These are phyloP conservation scores for Rhinoptilus africanus DNA, from an alignment of 2,113 vertebrate genomes.

Conservation along the genomic window DNA sequence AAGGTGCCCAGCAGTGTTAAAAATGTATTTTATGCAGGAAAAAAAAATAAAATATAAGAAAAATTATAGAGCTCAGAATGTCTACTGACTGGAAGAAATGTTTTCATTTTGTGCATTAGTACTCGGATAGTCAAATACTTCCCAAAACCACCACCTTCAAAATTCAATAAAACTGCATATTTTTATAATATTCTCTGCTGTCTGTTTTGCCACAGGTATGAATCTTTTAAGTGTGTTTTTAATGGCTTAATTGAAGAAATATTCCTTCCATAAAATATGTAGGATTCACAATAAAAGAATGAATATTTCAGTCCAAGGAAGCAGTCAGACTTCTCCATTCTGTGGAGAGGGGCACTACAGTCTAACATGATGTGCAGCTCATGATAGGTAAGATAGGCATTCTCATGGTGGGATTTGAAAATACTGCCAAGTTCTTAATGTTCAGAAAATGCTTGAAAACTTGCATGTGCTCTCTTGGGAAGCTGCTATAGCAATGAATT, in stretches of 20 bases:
- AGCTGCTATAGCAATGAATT: background rate
- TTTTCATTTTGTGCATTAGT: background rate
- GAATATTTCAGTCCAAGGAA: background rate
- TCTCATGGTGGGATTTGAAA: background rate
- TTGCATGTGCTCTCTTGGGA: constrained; percentile 11
- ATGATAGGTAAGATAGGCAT: background rate
- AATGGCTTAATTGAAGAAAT: background rate
- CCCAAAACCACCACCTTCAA: background rate
- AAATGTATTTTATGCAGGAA: background rate
- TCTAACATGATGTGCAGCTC: background rate
- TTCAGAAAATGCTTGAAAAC: constrained; percentile 18
- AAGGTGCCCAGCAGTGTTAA: background rate
- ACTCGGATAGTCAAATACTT: background rate
- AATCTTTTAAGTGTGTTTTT: background rate
- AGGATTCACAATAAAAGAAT: background rate
- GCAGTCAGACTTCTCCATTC: background rate
- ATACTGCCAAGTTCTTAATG: background rate
- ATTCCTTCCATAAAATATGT: background rate
- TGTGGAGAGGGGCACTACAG: background rate
- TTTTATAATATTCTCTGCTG: background rate
- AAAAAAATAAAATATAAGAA: background rate
- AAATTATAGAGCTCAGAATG: background rate
- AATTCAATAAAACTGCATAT: background rate
- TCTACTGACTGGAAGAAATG: background rate
- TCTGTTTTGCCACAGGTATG: background rate